Evolutionary conservation across 2,888 invertebrate species (phyloP).

Genomic region (Alcis repandata): DNA sequence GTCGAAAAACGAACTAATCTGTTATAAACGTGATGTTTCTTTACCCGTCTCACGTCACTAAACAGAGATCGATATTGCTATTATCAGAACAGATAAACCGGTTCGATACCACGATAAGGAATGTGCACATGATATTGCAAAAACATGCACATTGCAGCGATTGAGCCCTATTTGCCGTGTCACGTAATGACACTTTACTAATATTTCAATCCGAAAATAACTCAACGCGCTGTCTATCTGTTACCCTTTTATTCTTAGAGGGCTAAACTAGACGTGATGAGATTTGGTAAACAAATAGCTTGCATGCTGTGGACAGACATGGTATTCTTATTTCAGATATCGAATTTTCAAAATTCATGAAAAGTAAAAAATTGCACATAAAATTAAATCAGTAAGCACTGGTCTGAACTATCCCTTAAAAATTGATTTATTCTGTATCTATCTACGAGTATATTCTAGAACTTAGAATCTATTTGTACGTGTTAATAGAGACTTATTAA

Average conservation of each 20-base stretch:
- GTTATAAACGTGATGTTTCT: neutral
- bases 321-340: no score
- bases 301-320: neutral
- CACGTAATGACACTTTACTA: no score
- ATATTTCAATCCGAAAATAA: no score
- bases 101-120: conserved; percentile 20
- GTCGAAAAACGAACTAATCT: neutral
- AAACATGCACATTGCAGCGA: conserved; percentile 21
- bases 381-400: neutral
- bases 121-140: conserved; percentile 10
- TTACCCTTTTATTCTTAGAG: no score
- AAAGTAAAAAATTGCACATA: neutral
- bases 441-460: no score
- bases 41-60: conserved; percentile 5
- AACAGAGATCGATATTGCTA: conserved; percentile 3
- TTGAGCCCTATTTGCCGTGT: neutral
- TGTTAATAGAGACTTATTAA: no score
- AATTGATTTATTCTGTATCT: no score
- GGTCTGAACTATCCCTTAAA: no score
- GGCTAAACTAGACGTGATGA: neutral
- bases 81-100: conserved; percentile 29
- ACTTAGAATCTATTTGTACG: no score
- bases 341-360: neutral
- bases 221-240: no score
- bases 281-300: neutral